Evolutionary conservation across 1,140 invertebrate species (phyloP), one percentile per base, ranked within the genome.

Genomic region (Trypoxylus dichotomus): DNA sequence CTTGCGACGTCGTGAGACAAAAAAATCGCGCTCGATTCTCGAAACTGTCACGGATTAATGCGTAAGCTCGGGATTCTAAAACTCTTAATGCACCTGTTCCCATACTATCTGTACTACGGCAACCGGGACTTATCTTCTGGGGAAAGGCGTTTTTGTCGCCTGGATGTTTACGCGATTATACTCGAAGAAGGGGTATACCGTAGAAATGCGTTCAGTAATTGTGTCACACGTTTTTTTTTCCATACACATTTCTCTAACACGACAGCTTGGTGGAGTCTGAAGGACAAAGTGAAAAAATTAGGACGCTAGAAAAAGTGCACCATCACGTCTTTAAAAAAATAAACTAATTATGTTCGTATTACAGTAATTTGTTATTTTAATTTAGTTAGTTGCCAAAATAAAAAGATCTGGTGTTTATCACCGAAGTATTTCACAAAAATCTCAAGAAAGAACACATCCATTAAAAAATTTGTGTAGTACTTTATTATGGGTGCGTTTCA

Each of bases 81-180:
- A 54, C 47, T 54, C 47, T 54, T 54, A 54, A 54, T 54, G 47
- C 47, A 54, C 47, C 47, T 54, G 47, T 54, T 54, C 47, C 47
- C 47, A 19, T 54, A 54, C 19, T 54, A 54, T 54, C 47, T 54
- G 47, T 54, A 54, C 19, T 54, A 54, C 15, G 19, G 47, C 19
- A 19, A 54, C 15, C n/a, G 47, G 47, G 47, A 54, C 15, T 54
- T 54, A 54, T 54, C 47, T 54, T 19, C 47, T 19, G 19, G 47
- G 47, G 47, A 54, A 54, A 47, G 6, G 6, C 2, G 47, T 54
- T 54, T 54, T 54, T 54, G 47, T 54, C 47, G 15, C 6, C 47
- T 54, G 10, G 10, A 19, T 54, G 47, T 54, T 54, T 54, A 54
- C 13, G 19, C 47, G 47, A 54, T 54, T 54, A 54, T 5, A 7